Evolutionary conservation across 2,797 vertebrate species (phyloP).

Genomic region (Chlorospingus flavigularis): DNA sequence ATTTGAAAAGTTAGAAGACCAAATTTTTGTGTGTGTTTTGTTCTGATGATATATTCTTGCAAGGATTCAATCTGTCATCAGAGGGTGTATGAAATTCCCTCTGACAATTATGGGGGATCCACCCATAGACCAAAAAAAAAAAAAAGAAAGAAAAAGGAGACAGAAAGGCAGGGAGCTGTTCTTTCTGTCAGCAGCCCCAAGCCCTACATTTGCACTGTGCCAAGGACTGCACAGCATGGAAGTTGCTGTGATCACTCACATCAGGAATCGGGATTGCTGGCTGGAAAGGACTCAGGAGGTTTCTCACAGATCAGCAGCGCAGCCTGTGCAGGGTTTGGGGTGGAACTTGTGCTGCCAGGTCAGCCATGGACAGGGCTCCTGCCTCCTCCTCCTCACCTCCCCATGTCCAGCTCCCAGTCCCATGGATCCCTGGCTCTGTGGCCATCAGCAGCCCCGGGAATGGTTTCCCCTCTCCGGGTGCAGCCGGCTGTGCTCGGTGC

Average conservation of each 20-base stretch:
- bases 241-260: conserved; percentile 25
- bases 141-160: background rate
- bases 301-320: background rate
- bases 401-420: background rate
- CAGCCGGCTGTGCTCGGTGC: conserved; percentile 4
- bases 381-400: background rate
- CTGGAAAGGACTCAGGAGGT: background rate
- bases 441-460: background rate
- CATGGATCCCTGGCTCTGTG: background rate
- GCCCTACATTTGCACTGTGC: background rate
- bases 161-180: background rate
- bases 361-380: background rate
- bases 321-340: background rate
- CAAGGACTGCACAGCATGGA: conserved; percentile 24
- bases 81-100: background rate
- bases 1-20: conserved; percentile 48
- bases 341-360: background rate
- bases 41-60: conserved; percentile 54
- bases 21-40: background rate
- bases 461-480: conserved; percentile 1
- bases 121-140: background rate
- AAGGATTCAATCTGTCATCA: conserved; percentile 44
- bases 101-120: conserved; percentile 21
- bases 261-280: conserved; percentile 1
- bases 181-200: background rate